A percentile compares a stretch with the other conserved stretches of the same genome.
phyloP scores from a whole-genome alignment of 2,888 invertebrate species.

The Automeris io region DNA sequence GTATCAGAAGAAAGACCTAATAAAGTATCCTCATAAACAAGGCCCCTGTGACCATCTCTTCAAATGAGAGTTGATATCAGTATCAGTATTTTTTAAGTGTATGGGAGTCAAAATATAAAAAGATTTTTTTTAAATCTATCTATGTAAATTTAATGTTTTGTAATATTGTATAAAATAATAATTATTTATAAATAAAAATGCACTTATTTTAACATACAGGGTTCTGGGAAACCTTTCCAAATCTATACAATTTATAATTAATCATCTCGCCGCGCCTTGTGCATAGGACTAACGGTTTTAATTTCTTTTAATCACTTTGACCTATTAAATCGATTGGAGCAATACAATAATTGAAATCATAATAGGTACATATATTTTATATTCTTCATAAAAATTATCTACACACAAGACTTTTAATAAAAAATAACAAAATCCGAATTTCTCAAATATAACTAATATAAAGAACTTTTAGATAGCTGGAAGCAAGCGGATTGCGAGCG shows the following conservation, averaged over 20 bases:
- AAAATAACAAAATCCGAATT: slow-evolving; percentile 66
- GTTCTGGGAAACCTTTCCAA: slow-evolving; percentile 20
- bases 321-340: not conserved
- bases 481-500: slow-evolving; percentile 15
- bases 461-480: slow-evolving; percentile 32
- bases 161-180: slow-evolving; percentile 6
- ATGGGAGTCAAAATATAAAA: slow-evolving; percentile 41
- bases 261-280: slow-evolving; percentile 9
- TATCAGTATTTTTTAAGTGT: slow-evolving; percentile 4
- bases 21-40: not conserved
- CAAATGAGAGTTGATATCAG: not conserved
- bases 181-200: slow-evolving; percentile 42
- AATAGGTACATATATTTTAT: slow-evolving; percentile 71
- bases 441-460: slow-evolving; percentile 62
- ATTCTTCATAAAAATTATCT: slow-evolving; percentile 75
- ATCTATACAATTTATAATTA: slow-evolving; percentile 2
- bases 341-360: slow-evolving; percentile 44
- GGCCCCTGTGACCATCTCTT: not conserved
- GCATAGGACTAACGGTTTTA: slow-evolving; percentile 15
- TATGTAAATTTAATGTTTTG: slow-evolving; percentile 50
- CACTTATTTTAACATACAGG: slow-evolving; percentile 16
- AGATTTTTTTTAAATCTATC: slow-evolving; percentile 52
- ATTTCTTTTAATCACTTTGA: not conserved
- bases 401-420: slow-evolving; percentile 71
- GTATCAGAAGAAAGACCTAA: slow-evolving; percentile 55